These are phyloP conservation scores for Hemichromis elongatus DNA, from an alignment of 2,113 vertebrate genomes.

Conservation along the genomic window DNA sequence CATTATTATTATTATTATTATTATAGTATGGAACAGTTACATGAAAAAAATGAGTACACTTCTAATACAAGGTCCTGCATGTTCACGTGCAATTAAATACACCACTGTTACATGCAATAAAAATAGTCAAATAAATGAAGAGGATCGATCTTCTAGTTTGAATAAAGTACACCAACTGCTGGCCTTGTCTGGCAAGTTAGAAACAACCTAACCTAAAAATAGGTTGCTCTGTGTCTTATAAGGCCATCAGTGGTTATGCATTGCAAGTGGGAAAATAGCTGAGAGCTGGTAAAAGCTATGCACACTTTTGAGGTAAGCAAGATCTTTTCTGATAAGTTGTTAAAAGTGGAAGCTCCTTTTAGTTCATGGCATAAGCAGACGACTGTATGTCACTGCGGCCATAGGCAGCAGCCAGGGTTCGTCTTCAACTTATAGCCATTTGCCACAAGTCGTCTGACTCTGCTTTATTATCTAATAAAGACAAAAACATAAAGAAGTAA, in stretches of 20 bases:
- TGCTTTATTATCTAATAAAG: not conserved
- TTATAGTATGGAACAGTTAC: too few species aligned
- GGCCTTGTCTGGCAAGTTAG: not conserved
- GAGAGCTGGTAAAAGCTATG: not conserved
- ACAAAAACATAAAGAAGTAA: not conserved
- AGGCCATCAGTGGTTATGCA: not conserved
- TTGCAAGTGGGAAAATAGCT: not conserved
- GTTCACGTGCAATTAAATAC: not conserved
- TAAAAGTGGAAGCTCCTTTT: not conserved
- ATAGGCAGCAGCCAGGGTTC: not conserved
- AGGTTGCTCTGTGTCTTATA: not conserved
- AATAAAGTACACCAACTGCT: not conserved
- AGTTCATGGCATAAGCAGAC: not conserved
- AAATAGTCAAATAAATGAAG: not conserved
- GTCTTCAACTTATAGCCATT: accelerated
- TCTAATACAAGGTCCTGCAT: too few species aligned
- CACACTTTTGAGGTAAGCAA: not conserved
- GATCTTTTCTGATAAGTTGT: not conserved
- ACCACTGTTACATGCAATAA: not conserved
- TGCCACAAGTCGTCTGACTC: accelerated
- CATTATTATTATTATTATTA: too few species aligned
- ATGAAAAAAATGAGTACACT: too few species aligned
- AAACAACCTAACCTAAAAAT: not conserved
- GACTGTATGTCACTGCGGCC: not conserved
- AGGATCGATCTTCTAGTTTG: not conserved